Evolutionary conservation across 2,888 invertebrate genomes (phyloP).

Genomic region (Portevinia maculata): DNA sequence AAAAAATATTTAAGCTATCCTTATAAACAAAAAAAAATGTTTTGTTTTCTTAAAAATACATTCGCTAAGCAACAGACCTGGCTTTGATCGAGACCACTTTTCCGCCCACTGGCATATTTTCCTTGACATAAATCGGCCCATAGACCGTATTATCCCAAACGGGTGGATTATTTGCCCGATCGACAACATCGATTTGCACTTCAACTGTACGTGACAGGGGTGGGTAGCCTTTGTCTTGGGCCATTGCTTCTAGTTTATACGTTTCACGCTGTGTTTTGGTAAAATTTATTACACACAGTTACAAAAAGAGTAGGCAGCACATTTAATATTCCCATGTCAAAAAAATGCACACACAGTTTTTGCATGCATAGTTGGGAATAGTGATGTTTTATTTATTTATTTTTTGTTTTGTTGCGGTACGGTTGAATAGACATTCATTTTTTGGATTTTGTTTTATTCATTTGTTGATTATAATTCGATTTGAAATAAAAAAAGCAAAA

Average conservation of each 20-base stretch:
- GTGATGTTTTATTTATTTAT: slow-evolving; percentile 45
- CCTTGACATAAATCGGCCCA: slow-evolving; percentile 98
- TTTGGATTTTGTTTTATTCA: slow-evolving; percentile 20
- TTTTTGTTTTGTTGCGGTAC: slow-evolving; percentile 49
- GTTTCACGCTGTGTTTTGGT: slow-evolving; percentile 90
- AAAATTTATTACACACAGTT: slow-evolving; percentile 9
- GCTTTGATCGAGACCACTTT: slow-evolving; percentile 99
- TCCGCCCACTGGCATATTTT: slow-evolving; percentile 98
- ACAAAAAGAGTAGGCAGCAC: background rate
- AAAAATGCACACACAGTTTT: slow-evolving; percentile 52
- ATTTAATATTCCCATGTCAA: slow-evolving; percentile 26
- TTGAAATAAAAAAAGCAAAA: slow-evolving; percentile 75
- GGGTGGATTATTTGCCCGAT: slow-evolving; percentile 98
- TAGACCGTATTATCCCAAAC: slow-evolving; percentile 98
- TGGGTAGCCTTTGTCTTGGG: slow-evolving; percentile 98
- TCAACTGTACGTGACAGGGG: slow-evolving; percentile 97
- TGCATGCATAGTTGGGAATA: slow-evolving; percentile 21
- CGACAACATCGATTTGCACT: slow-evolving; percentile 99
- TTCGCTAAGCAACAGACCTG: slow-evolving; percentile 90
- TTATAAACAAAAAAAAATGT: slow-evolving; percentile 52
- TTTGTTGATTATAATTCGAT: slow-evolving; percentile 68
- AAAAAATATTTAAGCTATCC: slow-evolving; percentile 46
- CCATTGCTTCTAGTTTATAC: slow-evolving; percentile 99
- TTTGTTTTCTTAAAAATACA: slow-evolving; percentile 68
- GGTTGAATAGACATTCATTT: slow-evolving; percentile 44